These are phyloP conservation scores for Gallinago solitaria DNA, from an alignment of 2,797 vertebrate species.

Conservation along the genomic window DNA sequence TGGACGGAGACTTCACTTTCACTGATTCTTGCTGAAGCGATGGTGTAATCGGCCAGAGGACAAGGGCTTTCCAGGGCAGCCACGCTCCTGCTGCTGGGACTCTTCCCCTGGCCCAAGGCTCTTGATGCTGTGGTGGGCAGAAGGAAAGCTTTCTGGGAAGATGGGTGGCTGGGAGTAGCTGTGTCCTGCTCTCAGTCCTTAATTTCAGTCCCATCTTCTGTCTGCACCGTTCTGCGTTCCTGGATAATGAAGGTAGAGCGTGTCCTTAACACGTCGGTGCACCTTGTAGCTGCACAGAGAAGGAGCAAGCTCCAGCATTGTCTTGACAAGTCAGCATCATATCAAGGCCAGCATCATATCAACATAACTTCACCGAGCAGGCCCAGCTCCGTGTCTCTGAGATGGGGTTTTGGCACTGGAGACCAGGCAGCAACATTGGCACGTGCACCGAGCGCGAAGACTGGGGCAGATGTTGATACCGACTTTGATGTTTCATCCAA, in stretches of 20 bases:
- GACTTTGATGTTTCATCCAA: constrained; percentile 66
- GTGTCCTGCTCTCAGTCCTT: neutral
- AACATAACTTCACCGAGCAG: neutral
- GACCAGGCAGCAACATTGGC: constrained; percentile 5
- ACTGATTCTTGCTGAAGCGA: neutral
- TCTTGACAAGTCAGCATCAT: constrained; percentile 44
- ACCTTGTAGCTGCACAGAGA: neutral
- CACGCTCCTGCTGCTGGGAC: neutral
- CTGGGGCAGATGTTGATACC: constrained; percentile 36
- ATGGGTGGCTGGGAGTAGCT: neutral
- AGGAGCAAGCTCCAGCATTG: constrained; percentile 4
- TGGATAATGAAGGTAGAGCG: neutral
- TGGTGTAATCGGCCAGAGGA: neutral
- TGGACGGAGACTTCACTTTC: constrained; percentile 26
- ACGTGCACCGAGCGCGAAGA: neutral
- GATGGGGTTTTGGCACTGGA: neutral
- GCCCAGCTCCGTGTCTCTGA: neutral
- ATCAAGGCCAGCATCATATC: constrained; percentile 9
- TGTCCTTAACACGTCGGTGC: neutral
- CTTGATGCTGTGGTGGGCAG: neutral
- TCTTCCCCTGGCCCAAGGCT: neutral
- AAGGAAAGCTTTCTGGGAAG: neutral
- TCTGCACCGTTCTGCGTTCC: neutral
- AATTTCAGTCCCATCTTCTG: neutral
- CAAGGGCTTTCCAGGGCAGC: neutral